Conservation (phyloP, 2,888 invertebrate genomes). For the Lampropteryx suffumata region DNA sequence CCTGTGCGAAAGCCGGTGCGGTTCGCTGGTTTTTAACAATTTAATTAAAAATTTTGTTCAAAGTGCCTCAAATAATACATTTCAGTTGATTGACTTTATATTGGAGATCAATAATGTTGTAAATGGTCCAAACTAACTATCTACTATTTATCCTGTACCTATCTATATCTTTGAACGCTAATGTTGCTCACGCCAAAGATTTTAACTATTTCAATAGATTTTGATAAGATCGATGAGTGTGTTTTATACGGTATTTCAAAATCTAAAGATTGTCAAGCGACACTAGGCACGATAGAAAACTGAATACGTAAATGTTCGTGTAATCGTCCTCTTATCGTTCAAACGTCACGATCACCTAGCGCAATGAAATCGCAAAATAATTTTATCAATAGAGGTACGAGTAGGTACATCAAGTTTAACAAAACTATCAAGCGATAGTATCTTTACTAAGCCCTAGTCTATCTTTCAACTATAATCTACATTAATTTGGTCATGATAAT, state of each 20-base stretch:
- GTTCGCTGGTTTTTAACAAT: too few species aligned
- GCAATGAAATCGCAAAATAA: constrained; percentile 55
- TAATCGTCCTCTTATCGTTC: constrained; percentile 63
- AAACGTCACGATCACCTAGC: constrained; percentile 54
- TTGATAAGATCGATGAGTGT: neutral
- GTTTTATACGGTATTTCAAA: constrained; percentile 14
- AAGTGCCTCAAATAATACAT: too few species aligned
- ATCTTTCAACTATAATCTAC: constrained; percentile 22
- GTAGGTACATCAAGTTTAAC: constrained; percentile 1
- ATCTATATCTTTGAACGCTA: neutral
- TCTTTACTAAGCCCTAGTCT: constrained; percentile 9
- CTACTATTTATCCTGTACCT: too few species aligned
- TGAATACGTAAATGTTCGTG: constrained; percentile 44
- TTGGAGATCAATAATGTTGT: too few species aligned
- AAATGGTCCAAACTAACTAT: too few species aligned
- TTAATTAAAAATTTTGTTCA: too few species aligned
- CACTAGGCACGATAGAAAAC: constrained; percentile 14
- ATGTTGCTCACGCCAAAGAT: neutral
- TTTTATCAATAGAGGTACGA: constrained; percentile 25
- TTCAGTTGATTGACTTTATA: too few species aligned
- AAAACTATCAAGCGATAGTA: constrained; percentile 1
- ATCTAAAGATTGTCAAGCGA: constrained; percentile 22
- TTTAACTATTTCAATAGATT: constrained; percentile 8
- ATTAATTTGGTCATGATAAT: constrained; percentile 24
- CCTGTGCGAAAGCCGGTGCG: too few species aligned